These are phyloP conservation scores for Neodiprion pinetum DNA, from an alignment of 1,140 invertebrate genomes.

Conservation along the genomic window DNA sequence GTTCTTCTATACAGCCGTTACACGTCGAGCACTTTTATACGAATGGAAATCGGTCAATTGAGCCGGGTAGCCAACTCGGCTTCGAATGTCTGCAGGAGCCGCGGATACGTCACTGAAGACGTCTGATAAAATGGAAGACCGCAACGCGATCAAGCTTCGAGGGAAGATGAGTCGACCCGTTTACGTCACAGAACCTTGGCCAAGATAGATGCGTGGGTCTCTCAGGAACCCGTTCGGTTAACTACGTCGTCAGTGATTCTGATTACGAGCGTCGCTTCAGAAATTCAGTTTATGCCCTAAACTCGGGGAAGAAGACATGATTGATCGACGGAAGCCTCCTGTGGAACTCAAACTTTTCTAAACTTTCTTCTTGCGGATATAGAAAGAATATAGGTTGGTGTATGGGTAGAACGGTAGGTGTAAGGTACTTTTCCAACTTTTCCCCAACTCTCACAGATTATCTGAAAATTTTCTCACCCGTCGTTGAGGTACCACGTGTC, in stretches of 20 bases:
- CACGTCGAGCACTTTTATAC: neutral
- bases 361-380: too few species aligned
- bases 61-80: neutral
- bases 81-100: neutral
- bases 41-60: neutral
- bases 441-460: neutral
- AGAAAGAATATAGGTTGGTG: too few species aligned
- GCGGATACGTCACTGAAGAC: neutral
- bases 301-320: neutral
- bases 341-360: too few species aligned
- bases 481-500: too few species aligned
- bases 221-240: neutral
- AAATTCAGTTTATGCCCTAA: conserved; percentile 4
- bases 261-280: conserved; percentile 4
- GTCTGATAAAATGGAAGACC: neutral
- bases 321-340: neutral
- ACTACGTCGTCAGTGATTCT: conserved; percentile 7
- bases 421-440: neutral
- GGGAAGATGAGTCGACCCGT: neutral
- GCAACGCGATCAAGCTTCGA: neutral
- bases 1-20: neutral
- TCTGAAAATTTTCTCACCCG: neutral
- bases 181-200: neutral
- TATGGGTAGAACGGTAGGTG: neutral
- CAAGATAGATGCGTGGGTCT: neutral